Base-by-base conservation (phyloP, 2,797 vertebrate species). In the Oreonectes daqikongensis region DNA sequence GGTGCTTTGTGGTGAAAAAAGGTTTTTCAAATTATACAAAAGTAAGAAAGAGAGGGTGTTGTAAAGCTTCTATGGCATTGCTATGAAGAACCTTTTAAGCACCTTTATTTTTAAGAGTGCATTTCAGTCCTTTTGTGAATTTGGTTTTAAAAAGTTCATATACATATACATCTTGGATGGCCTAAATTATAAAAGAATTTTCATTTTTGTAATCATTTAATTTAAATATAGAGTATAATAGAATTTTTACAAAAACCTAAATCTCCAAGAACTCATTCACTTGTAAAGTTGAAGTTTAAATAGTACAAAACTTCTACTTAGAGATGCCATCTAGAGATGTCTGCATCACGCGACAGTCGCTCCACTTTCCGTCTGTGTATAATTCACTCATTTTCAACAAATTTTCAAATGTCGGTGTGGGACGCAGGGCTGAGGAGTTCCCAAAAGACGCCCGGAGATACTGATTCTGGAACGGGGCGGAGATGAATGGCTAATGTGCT, bases 401-500 rank as follows among this genome's bases (percentile, higher is more conserved):
- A 64, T 74, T 74, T 73, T 30, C 32, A 66, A 28, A 65, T 30
- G 18, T 66, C 35, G 12, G 32, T 42, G 35, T 28, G 35, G 48
- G 72, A 53, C 1, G 35, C 24, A 42, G 52, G 20, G 24, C 57
- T 20, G 50, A 40, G 20, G 30, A 32, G 42, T 42, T 61, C 38
- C 60, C 70, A 12, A 4, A 40, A 73, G 48, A 74, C 42, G 20
- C 26, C 61, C 38, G 6, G 38, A 65, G 20, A 71, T 64, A 64
- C 12, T 66, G 20, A 65, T 52, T 61, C 57, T 11, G 52, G 26
- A 68, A 52, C 57, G 42, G 59, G 67, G 75, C 44, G 35, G 67
- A 60, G 24, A 60, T 52, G 46, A 69, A 61, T 77, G 67, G 48
- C 20, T 74, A 55, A 66, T 74, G 61, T 66, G 35, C 57, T 53